phyloP scores from a whole-genome alignment of 2,113 vertebrate genomes.

The Hippolais icterina region DNA sequence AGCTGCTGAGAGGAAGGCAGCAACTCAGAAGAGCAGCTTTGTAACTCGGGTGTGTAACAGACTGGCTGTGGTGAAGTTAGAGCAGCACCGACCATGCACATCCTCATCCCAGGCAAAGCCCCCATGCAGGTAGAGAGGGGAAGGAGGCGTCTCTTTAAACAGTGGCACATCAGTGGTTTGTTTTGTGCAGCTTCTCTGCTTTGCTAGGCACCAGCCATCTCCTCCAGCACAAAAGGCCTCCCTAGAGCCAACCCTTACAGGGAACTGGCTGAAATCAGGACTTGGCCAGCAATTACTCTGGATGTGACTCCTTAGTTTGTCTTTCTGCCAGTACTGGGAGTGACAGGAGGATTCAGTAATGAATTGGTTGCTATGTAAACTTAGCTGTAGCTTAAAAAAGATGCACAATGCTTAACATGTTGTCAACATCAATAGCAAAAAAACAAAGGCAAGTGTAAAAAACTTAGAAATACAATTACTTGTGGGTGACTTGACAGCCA shows the following conservation, averaged over 20 bases:
- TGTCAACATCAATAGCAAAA: neutral
- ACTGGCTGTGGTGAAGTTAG: accelerated
- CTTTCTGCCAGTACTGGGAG: neutral
- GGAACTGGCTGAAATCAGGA: neutral
- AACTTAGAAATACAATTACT: neutral
- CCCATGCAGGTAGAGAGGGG: accelerated
- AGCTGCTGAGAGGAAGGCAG: accelerated
- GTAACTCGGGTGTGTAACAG: neutral
- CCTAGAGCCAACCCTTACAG: neutral
- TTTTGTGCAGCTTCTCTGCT: neutral
- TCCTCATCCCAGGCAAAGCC: neutral
- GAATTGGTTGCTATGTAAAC: neutral
- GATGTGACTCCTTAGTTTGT: neutral
- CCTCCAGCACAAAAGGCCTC: neutral
- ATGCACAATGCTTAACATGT: neutral
- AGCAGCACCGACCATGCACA: accelerated
- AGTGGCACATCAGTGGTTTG: accelerated
- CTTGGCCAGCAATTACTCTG: neutral
- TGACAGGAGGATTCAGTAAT: neutral
- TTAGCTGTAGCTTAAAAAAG: neutral
- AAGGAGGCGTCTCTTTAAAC: neutral
- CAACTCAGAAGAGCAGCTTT: neutral
- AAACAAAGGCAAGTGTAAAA: neutral
- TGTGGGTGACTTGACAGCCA: neutral
- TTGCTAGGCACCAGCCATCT: neutral